A percentile compares a stretch with the other conserved stretches of the same genome.
Conservation (phyloP, 2,797 vertebrate genomes). For the Takifugu ocellatus region DNA sequence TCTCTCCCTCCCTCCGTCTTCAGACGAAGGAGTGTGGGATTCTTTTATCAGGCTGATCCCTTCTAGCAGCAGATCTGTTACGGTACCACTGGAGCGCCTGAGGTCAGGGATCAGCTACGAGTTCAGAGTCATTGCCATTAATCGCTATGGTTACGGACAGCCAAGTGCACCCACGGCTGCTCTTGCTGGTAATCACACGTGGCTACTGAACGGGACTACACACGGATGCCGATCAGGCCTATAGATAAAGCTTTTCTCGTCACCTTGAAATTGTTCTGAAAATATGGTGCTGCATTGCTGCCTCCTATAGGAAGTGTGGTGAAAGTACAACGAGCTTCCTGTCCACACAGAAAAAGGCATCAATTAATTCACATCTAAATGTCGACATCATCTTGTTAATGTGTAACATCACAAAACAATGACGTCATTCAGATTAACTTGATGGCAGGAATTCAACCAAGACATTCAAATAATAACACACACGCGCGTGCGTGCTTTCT, state of each 20-base stretch:
- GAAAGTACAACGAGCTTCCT: constrained; percentile 9
- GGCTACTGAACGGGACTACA: constrained; percentile 3
- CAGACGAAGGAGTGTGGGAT: constrained; percentile 96
- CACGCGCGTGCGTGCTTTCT: not conserved
- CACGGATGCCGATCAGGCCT: constrained; percentile 5
- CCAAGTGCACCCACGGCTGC: constrained; percentile 86
- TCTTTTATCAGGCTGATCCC: constrained; percentile 88
- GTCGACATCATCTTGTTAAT: not conserved
- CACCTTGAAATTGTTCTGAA: not conserved
- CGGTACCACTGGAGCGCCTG: constrained; percentile 83
- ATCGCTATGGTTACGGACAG: constrained; percentile 88
- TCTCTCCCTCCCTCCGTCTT: constrained; percentile 2
- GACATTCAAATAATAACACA: not conserved
- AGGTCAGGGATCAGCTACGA: constrained; percentile 91
- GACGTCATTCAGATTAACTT: no score
- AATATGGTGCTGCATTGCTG: constrained; percentile 21
- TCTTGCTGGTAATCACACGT: constrained; percentile 82
- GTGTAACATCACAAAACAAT: no score
- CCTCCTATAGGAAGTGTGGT: constrained; percentile 42
- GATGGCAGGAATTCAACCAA: no score
- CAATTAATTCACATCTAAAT: not conserved
- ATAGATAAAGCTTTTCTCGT: constrained; percentile 8
- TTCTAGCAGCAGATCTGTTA: constrained; percentile 81
- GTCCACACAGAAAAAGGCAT: not conserved
- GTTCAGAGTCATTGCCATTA: constrained; percentile 91